Conservation (phyloP, 2,113 vertebrate species). For the Lycocorax pyrrhopterus region DNA sequence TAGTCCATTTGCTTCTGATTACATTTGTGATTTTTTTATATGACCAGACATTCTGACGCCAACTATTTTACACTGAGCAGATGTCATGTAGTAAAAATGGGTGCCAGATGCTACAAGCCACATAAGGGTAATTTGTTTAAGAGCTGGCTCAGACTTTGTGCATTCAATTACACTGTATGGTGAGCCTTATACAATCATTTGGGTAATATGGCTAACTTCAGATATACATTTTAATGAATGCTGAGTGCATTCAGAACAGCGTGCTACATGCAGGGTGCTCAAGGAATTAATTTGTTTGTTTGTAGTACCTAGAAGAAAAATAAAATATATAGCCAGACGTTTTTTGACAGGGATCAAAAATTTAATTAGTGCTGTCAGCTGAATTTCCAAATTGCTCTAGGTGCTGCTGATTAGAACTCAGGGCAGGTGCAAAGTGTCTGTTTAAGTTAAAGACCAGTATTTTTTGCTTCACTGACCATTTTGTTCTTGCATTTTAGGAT, state of each 20-base stretch:
- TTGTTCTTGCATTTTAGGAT: constrained; percentile 58
- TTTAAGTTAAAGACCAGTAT: background rate
- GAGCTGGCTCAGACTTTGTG: constrained; percentile 77
- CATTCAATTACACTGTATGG: constrained; percentile 78
- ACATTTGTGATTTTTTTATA: constrained; percentile 80
- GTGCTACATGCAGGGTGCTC: constrained; percentile 37
- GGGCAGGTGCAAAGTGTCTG: constrained; percentile 64
- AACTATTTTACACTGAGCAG: constrained; percentile 82
- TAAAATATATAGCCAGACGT: background rate
- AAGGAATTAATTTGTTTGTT: constrained; percentile 65
- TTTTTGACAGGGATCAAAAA: constrained; percentile 62
- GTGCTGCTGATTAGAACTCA: constrained; percentile 26
- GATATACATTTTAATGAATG: constrained; percentile 71
- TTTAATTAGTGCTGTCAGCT: constrained; percentile 58
- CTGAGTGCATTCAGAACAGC: constrained; percentile 49
- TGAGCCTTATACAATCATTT: constrained; percentile 72
- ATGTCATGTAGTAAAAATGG: constrained; percentile 82
- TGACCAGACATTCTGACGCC: constrained; percentile 84
- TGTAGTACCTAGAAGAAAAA: constrained; percentile 8
- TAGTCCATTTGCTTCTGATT: constrained; percentile 80
- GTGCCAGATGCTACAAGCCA: constrained; percentile 80
- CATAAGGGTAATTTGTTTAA: constrained; percentile 84
- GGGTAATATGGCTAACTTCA: constrained; percentile 74
- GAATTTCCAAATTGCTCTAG: constrained; percentile 60
- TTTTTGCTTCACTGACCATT: constrained; percentile 12